Percentiles rank a stretch among this genome's conserved stretches.
Evolutionary conservation across 2,888 invertebrate genomes (phyloP).

Genomic region (Psylliodes chrysocephalus): DNA sequence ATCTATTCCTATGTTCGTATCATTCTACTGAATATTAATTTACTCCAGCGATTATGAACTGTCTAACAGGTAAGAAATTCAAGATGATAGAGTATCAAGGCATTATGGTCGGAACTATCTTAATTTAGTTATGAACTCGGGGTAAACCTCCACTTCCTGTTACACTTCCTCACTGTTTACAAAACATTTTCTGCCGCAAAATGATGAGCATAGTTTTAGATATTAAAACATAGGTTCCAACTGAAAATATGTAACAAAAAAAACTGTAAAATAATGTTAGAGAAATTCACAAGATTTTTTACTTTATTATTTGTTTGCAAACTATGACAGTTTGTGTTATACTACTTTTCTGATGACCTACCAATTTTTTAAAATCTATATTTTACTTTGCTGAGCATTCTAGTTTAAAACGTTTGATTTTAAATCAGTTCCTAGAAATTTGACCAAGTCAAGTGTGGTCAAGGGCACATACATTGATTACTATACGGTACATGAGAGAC

Average conservation of each 20-base stretch:
- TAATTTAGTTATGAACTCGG: constrained; percentile 61
- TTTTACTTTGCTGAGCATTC: too few relatives aligned
- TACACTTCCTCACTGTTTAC: constrained; percentile 9
- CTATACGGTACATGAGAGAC: too few relatives aligned
- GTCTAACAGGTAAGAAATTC: constrained; percentile 42
- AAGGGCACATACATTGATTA: too few relatives aligned
- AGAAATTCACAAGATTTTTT: background rate
- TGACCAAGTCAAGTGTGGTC: too few relatives aligned
- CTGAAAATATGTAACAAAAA: background rate
- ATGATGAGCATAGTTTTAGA: background rate
- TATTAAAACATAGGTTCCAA: background rate
- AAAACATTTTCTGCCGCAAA: background rate
- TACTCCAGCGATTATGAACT: constrained; percentile 36
- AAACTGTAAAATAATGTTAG: background rate
- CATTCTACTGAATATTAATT: constrained; percentile 30
- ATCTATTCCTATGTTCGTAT: background rate
- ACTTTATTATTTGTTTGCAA: background rate
- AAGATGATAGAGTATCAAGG: constrained; percentile 48
- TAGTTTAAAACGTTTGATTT: too few relatives aligned
- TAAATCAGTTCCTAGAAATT: too few relatives aligned
- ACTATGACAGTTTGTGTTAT: background rate
- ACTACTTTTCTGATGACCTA: too few relatives aligned
- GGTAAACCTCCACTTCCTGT: constrained; percentile 29
- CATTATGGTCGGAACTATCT: constrained; percentile 59
- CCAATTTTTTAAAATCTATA: too few relatives aligned